phyloP scores from a whole-genome alignment of 2,113 vertebrate species.

The Neogobius melanostomus region DNA sequence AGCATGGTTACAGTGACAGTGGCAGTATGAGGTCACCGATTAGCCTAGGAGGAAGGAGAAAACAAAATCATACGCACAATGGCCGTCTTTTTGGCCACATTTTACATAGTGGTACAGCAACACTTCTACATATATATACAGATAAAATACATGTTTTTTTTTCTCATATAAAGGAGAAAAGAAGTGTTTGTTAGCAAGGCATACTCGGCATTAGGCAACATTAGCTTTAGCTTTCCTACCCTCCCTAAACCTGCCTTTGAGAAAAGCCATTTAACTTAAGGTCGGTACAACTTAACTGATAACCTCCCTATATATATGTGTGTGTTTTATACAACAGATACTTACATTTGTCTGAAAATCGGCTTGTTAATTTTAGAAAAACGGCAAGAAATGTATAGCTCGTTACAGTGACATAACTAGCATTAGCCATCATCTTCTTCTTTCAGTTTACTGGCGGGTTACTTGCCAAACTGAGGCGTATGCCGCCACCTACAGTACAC shows the following conservation, averaged over 20 bases:
- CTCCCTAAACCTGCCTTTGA: neutral
- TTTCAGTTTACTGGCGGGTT: too few species aligned
- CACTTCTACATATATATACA: neutral
- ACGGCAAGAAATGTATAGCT: neutral
- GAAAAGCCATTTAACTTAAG: neutral
- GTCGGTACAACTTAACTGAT: neutral
- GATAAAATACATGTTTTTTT: neutral
- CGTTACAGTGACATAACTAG: neutral
- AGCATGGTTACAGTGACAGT: constrained; percentile 77
- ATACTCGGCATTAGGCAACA: constrained; percentile 8
- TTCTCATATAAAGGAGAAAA: too few species aligned
- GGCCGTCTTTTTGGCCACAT: neutral
- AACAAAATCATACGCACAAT: neutral
- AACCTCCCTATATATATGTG: neutral
- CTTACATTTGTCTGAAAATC: neutral
- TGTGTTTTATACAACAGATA: too few species aligned
- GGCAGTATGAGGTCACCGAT: constrained; percentile 4
- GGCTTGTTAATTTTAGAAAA: neutral
- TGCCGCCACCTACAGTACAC: too few species aligned
- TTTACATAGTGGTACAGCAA: neutral
- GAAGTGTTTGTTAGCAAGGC: constrained; percentile 23
- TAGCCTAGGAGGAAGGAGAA: neutral
- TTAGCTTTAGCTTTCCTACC: constrained; percentile 9
- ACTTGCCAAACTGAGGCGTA: too few species aligned
- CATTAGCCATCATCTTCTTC: neutral